Conservation (phyloP, 2,113 vertebrate species). For the Aldabrachelys gigantea region DNA sequence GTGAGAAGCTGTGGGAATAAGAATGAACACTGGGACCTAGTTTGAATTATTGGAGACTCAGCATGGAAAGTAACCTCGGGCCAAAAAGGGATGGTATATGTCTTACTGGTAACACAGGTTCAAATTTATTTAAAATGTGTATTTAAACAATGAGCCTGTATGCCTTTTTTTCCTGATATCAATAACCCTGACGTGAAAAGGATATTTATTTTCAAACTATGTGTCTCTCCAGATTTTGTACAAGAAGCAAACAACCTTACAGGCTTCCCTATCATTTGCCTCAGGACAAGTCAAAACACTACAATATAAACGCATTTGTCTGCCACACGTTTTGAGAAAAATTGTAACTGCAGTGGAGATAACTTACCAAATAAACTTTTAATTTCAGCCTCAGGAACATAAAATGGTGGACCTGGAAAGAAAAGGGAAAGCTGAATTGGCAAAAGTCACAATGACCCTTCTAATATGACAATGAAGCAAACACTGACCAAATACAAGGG, state of each 20-base stretch:
- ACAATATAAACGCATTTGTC: neutral
- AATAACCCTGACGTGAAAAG: conserved; percentile 19
- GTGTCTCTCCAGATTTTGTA: neutral
- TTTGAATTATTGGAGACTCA: neutral
- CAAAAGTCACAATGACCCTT: neutral
- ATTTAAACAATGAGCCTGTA: neutral
- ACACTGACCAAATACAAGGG: neutral
- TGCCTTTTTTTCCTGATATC: neutral
- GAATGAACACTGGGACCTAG: neutral
- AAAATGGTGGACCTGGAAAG: conserved; percentile 81
- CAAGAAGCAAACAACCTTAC: neutral
- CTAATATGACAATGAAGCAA: neutral
- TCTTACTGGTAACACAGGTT: neutral
- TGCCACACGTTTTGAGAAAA: neutral
- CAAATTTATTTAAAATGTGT: neutral
- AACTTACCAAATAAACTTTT: conserved; percentile 79
- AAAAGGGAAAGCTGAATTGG: neutral
- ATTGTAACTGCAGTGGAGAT: neutral
- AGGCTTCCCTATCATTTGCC: neutral
- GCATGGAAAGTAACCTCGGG: neutral
- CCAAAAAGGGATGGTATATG: neutral
- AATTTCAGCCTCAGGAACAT: conserved; percentile 73
- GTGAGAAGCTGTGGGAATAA: neutral
- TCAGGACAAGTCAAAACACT: neutral
- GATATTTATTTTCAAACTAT: neutral